Evolutionary conservation across 2,113 vertebrate genomes (phyloP).

Genomic region (Alces alces): DNA sequence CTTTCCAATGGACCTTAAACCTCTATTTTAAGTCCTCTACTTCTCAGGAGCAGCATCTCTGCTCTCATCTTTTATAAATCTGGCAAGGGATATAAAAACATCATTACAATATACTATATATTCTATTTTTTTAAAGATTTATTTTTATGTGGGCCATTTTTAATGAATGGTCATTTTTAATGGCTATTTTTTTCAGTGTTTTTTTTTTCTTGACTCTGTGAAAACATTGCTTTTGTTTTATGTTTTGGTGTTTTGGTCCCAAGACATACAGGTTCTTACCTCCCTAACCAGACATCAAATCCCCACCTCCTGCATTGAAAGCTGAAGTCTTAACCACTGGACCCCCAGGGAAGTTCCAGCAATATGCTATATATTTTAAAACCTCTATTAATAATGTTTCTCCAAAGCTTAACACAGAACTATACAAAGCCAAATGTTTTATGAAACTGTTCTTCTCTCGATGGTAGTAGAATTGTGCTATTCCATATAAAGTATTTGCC

Average conservation of each 20-base stretch:
- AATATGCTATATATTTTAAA: neutral
- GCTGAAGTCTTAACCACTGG: neutral
- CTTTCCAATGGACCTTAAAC: neutral
- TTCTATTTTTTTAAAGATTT: neutral
- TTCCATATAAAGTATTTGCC: neutral
- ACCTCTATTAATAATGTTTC: neutral
- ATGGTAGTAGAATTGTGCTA: neutral
- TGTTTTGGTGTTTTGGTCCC: neutral
- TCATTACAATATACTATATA: neutral
- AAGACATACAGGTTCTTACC: neutral
- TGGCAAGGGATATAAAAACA: neutral
- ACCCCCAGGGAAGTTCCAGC: neutral
- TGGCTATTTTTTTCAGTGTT: neutral
- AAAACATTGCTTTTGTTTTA: neutral
- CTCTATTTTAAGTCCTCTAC: neutral
- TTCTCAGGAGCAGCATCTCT: neutral
- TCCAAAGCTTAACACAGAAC: neutral
- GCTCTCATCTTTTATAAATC: neutral
- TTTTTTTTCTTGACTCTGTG: neutral
- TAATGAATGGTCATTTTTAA: neutral
- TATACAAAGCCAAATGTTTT: neutral
- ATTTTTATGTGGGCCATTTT: neutral
- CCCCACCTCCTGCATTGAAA: neutral
- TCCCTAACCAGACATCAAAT: neutral
- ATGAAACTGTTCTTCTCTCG: neutral